Evolutionary conservation across 2,888 invertebrate genomes (phyloP), one percentile per base, ranked within the genome.

Genomic region (Ditylenchus weischeri): DNA sequence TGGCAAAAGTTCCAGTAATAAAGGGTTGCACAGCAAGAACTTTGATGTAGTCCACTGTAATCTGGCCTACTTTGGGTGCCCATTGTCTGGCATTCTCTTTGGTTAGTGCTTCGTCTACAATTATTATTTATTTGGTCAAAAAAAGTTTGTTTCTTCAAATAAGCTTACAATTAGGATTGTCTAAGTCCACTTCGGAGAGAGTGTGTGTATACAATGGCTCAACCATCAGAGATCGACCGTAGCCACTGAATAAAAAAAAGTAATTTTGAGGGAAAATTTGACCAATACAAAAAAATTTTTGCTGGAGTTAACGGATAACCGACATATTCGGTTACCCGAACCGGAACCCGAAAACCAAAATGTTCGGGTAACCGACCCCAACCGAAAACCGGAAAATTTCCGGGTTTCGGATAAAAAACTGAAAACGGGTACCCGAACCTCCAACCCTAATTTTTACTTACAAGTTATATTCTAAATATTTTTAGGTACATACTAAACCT

Each of bases 1-100:
- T 35, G 29, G 10, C 29, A 36, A 59, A 59, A 19, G 59, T 59
- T 35, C 59, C 59, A 59, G 59, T 59, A 35, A 59, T 43, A n/a
- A 59, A 59, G 21, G 59, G 59, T 43, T 59, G 59, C 36, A 38
- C 59, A 11, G 59, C 59, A 2, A 59, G 15, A 2, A 59, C 36
- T 59, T 59, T 59, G 21, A 35, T 19, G n/a, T 59, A 59, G 35
- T 59, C 59, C 23, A 59, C 43, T 13, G 59, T 38, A 13, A 59
- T 35, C 19, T 59, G 36, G 13, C 43, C 59, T 15, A n/a, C 1
- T 59, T 59, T 59, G 10, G 35, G 23, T 11, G 13, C 11, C 59
- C 59, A 59, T 59, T 36, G 19, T 59, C 59, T 21, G 15, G 59
- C 43, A 35, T 59, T 59, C 10, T 36, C 59, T 43, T 35, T 43